Evolutionary conservation across 2,797 vertebrate species (phyloP).

Genomic region (Poecilia gillii): DNA sequence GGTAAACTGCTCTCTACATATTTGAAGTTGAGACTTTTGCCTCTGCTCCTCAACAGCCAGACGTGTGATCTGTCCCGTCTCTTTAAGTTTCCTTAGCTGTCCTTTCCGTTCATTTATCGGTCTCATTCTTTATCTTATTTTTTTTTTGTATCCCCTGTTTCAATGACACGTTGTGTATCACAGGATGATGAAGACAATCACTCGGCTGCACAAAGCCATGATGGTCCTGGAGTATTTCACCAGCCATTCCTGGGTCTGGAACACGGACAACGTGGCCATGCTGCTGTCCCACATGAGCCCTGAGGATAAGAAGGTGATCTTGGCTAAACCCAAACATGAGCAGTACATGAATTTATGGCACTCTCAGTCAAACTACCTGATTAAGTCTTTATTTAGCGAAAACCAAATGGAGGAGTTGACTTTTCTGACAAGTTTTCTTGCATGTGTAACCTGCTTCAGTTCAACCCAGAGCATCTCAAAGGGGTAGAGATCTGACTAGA

Average conservation of each 20-base stretch:
- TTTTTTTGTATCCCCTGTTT: not conserved
- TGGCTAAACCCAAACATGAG: too few relatives aligned
- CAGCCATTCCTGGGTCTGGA: constrained; percentile 98
- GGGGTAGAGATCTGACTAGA: not conserved
- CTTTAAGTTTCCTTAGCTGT: not conserved
- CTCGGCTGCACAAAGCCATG: constrained; percentile 95
- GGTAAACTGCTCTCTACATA: not conserved
- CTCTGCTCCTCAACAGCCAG: not conserved
- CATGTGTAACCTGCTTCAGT: not conserved
- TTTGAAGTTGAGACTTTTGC: not conserved
- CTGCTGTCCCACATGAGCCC: constrained; percentile 89
- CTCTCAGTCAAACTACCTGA: too few relatives aligned
- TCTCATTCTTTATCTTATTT: too few relatives aligned
- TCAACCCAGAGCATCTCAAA: not conserved
- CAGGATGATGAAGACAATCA: constrained; percentile 99
- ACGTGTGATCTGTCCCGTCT: too few relatives aligned
- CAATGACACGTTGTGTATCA: not conserved
- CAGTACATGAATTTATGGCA: too few relatives aligned
- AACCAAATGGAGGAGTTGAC: not conserved
- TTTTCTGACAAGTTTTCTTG: not conserved
- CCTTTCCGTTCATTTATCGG: not conserved
- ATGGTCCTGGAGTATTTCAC: constrained; percentile 97
- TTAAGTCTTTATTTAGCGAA: constrained; percentile 18
- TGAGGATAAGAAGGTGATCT: constrained; percentile 93
- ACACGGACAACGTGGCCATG: constrained; percentile 93